A percentile compares a stretch with the other conserved stretches of the same genome.
Evolutionary conservation across 2,113 vertebrate species (phyloP).

Genomic region (Sander lucioperca): DNA sequence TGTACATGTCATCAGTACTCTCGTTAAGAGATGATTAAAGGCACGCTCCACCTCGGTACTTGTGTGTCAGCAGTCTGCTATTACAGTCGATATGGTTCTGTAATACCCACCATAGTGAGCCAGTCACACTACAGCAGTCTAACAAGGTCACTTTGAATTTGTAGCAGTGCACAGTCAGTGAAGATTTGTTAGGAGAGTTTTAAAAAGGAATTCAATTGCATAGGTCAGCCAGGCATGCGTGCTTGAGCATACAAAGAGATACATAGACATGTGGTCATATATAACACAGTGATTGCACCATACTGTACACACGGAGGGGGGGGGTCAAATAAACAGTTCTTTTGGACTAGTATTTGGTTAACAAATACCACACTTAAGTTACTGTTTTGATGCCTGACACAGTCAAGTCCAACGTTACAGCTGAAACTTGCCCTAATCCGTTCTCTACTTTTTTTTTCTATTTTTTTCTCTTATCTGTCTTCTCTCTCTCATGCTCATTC

Average conservation of each 20-base stretch:
- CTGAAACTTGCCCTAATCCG: slow-evolving; percentile 45
- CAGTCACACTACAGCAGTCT: slow-evolving; percentile 58
- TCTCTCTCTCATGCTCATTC: not conserved
- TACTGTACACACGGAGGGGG: not conserved
- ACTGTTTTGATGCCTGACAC: slow-evolving; percentile 26
- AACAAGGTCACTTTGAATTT: slow-evolving; percentile 77
- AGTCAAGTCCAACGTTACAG: slow-evolving; percentile 46
- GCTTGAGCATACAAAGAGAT: slow-evolving; percentile 37
- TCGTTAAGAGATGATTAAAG: slow-evolving; percentile 76
- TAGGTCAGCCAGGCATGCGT: slow-evolving; percentile 47
- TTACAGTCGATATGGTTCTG: slow-evolving; percentile 55
- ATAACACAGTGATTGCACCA: not conserved
- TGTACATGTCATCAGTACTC: slow-evolving; percentile 58
- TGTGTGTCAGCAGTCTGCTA: slow-evolving; percentile 60
- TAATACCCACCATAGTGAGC: slow-evolving; percentile 49
- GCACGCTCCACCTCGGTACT: slow-evolving; percentile 41
- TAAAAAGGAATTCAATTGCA: slow-evolving; percentile 60
- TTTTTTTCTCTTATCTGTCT: slow-evolving; percentile 19
- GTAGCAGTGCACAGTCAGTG: slow-evolving; percentile 51
- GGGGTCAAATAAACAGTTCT: slow-evolving; percentile 43
- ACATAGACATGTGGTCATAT: slow-evolving; percentile 1
- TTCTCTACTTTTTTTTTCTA: slow-evolving; percentile 20
- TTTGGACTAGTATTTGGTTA: slow-evolving; percentile 36
- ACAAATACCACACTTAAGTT: slow-evolving; percentile 52
- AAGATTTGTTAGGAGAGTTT: slow-evolving; percentile 62